Evolutionary conservation across 2,888 invertebrate species (phyloP).

Genomic region (Microctonus aethiopoides): DNA sequence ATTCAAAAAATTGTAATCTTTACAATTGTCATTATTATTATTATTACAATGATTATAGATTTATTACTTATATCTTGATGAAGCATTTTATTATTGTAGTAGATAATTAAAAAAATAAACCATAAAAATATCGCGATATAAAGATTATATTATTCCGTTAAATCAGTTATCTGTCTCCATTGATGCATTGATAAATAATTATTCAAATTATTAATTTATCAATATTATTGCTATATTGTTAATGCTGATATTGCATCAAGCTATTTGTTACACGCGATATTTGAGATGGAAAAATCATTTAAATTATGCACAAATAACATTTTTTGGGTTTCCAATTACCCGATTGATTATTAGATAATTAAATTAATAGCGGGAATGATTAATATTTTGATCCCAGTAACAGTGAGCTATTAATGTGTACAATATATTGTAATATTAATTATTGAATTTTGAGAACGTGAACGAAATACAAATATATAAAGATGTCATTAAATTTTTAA

Average conservation of each 20-base stretch:
- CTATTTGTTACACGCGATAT: constrained; percentile 5
- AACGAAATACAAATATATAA: neutral
- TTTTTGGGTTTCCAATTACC: neutral
- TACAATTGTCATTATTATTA: neutral
- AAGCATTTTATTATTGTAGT: constrained; percentile 15
- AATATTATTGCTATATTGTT: constrained; percentile 9
- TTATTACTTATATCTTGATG: constrained; percentile 8
- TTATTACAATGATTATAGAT: neutral
- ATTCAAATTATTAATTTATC: constrained; percentile 11
- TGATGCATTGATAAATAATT: neutral
- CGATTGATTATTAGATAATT: neutral
- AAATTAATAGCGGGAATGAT: constrained; percentile 5
- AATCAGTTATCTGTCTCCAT: constrained; percentile 8
- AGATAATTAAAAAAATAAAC: neutral
- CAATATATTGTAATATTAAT: constrained; percentile 12
- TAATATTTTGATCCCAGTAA: constrained; percentile 8
- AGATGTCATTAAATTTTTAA: neutral
- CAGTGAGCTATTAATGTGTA: constrained; percentile 15
- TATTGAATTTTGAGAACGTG: constrained; percentile 14
- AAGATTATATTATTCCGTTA: neutral
- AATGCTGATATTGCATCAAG: constrained; percentile 2
- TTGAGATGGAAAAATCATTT: constrained; percentile 7
- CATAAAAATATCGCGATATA: constrained; percentile 8
- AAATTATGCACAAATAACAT: constrained; percentile 23
- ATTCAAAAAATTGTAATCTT: neutral